A percentile compares a stretch with the other conserved stretches of the same genome.
Conservation (phyloP, 2,797 vertebrate species). For the Pelodytes ibericus region DNA sequence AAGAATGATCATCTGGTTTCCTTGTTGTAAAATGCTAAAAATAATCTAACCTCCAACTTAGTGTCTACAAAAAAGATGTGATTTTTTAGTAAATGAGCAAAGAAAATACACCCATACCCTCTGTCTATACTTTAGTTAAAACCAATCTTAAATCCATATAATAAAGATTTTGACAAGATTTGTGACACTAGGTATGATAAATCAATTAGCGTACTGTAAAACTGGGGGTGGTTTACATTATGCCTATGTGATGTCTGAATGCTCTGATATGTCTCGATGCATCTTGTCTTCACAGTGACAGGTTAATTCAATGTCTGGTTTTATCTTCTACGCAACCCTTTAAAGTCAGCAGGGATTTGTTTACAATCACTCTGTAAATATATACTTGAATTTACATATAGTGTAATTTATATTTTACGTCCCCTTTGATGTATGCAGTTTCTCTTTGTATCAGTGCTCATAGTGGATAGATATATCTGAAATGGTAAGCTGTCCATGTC, state of each 20-base stretch:
- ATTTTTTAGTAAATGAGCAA: conserved; percentile 18
- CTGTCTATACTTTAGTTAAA: neutral
- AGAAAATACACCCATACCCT: neutral
- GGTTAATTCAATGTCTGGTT: conserved; percentile 36
- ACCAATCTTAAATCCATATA: neutral
- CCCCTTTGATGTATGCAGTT: neutral
- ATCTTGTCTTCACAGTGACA: conserved; percentile 44
- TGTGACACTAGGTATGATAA: neutral
- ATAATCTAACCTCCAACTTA: conserved; percentile 40
- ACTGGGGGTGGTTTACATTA: neutral
- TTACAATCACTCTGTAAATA: neutral
- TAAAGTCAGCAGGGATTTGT: neutral
- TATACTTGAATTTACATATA: neutral
- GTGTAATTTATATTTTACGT: neutral
- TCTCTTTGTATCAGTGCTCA: neutral
- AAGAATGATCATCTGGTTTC: conserved; percentile 28
- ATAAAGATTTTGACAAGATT: neutral
- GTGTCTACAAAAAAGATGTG: conserved; percentile 2
- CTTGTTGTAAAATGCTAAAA: conserved; percentile 39
- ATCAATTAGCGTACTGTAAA: conserved; percentile 12
- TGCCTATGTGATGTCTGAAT: conserved; percentile 32
- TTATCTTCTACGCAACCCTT: neutral
- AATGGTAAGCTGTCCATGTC: no score
- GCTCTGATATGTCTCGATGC: conserved; percentile 16
- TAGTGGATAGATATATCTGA: neutral